Conservation (phyloP, 2,888 invertebrate genomes). For the Pyrochroa serraticornis region DNA sequence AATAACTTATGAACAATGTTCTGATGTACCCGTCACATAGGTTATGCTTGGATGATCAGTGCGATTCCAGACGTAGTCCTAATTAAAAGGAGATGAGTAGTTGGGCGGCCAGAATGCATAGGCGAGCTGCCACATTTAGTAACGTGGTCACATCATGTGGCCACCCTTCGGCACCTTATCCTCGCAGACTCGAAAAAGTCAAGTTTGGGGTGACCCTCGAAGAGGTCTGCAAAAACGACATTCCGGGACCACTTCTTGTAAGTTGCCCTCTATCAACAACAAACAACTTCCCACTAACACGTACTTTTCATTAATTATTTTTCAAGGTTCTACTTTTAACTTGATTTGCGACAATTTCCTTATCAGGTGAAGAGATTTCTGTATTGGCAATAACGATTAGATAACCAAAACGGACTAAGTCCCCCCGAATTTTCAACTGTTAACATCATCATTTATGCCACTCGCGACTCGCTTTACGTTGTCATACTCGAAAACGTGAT, state of each 20-base stretch:
- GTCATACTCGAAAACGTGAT: too few relatives aligned
- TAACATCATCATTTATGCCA: too few relatives aligned
- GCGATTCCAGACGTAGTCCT: slow-evolving; percentile 27
- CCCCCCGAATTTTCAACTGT: too few relatives aligned
- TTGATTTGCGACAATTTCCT: too few relatives aligned
- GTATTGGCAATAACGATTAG: too few relatives aligned
- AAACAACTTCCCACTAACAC: not conserved
- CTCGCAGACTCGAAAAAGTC: slow-evolving; percentile 86
- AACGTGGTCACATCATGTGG: slow-evolving; percentile 92
- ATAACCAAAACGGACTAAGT: too few relatives aligned
- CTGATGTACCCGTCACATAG: slow-evolving; percentile 36
- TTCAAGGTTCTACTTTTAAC: not conserved
- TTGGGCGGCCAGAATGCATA: slow-evolving; percentile 91
- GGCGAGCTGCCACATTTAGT: slow-evolving; percentile 87
- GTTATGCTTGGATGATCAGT: slow-evolving; percentile 50
- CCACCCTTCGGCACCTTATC: slow-evolving; percentile 83
- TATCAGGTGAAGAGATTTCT: too few relatives aligned
- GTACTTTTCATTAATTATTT: too few relatives aligned
- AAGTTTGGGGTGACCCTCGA: slow-evolving; percentile 92
- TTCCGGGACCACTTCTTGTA: slow-evolving; percentile 90
- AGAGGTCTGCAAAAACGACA: slow-evolving; percentile 94
- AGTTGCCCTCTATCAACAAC: slow-evolving; percentile 51
- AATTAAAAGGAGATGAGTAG: slow-evolving; percentile 74
- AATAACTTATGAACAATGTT: not conserved
- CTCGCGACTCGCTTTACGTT: too few relatives aligned